Conservation (phyloP, 2,888 invertebrate species). For the Nymphalis urticae region DNA sequence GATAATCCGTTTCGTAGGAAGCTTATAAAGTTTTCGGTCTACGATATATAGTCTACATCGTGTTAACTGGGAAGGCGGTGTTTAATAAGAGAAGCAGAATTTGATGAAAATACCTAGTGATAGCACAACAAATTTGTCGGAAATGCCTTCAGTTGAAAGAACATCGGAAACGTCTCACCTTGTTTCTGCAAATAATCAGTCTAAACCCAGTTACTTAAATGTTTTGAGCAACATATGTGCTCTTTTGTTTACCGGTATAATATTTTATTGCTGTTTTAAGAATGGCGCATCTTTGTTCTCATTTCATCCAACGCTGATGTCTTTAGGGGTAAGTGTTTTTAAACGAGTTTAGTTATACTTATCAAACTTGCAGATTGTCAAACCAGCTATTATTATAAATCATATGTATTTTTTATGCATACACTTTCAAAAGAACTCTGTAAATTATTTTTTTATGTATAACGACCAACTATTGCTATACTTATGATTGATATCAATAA, state of each 20-base stretch:
- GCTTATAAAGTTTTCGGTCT: too few species aligned
- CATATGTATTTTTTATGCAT: too few species aligned
- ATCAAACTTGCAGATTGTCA: not conserved
- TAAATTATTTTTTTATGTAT: too few species aligned
- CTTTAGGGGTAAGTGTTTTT: slow-evolving; percentile 66
- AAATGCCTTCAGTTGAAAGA: slow-evolving; percentile 59
- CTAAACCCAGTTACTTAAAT: slow-evolving; percentile 67
- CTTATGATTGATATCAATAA: too few species aligned
- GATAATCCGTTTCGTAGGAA: too few species aligned
- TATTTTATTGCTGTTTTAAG: slow-evolving; percentile 64
- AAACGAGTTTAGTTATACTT: not conserved
- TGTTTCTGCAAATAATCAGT: slow-evolving; percentile 53
- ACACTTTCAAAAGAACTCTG: too few species aligned
- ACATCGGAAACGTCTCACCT: slow-evolving; percentile 67
- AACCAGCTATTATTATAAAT: too few species aligned
- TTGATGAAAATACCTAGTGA: not conserved
- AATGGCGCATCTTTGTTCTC: slow-evolving; percentile 66
- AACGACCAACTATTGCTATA: too few species aligned
- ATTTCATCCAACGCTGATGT: slow-evolving; percentile 75
- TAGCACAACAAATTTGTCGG: slow-evolving; percentile 16
- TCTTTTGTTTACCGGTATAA: slow-evolving; percentile 59
- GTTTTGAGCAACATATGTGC: slow-evolving; percentile 64
- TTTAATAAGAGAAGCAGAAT: not conserved
- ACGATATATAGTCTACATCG: not conserved
- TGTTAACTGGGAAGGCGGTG: not conserved